Conservation (phyloP, 1,140 invertebrate genomes). For the Drosophila guanche region DNA sequence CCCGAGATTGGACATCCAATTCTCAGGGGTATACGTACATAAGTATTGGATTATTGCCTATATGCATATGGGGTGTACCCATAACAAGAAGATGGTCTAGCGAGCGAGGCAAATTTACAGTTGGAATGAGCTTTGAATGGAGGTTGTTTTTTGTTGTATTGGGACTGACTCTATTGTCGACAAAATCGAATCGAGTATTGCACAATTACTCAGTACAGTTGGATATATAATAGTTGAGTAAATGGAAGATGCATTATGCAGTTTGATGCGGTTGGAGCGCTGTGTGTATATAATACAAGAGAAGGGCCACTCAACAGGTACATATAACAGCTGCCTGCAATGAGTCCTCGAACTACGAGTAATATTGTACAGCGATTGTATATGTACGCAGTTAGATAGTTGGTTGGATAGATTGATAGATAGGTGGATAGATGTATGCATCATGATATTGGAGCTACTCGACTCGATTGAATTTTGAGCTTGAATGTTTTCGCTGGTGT, state of each 20-base stretch:
- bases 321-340: too few relatives aligned
- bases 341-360: constrained; percentile 12
- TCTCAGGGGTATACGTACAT: constrained; percentile 7
- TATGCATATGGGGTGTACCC: background rate
- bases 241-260: constrained; percentile 2
- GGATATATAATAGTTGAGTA: constrained; percentile 6
- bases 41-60: background rate
- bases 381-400: too few relatives aligned
- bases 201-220: constrained; percentile 23
- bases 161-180: constrained; percentile 23
- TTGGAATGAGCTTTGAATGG: constrained; percentile 38
- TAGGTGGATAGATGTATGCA: constrained; percentile 5
- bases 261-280: constrained; percentile 20
- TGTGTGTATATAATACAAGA: constrained; percentile 50
- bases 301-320: constrained; percentile 6
- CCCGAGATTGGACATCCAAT: constrained; percentile 9
- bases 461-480: constrained; percentile 26
- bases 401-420: too few relatives aligned
- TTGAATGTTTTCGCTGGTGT: constrained; percentile 4
- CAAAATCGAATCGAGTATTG: constrained; percentile 12
- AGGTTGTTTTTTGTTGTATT: constrained; percentile 6
- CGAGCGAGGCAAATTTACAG: constrained; percentile 35
- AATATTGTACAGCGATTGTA: background rate
- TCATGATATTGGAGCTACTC: constrained; percentile 20
- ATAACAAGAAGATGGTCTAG: constrained; percentile 14